Conservation (phyloP, 2,888 invertebrate species). For the Scaeva pyrastri region DNA sequence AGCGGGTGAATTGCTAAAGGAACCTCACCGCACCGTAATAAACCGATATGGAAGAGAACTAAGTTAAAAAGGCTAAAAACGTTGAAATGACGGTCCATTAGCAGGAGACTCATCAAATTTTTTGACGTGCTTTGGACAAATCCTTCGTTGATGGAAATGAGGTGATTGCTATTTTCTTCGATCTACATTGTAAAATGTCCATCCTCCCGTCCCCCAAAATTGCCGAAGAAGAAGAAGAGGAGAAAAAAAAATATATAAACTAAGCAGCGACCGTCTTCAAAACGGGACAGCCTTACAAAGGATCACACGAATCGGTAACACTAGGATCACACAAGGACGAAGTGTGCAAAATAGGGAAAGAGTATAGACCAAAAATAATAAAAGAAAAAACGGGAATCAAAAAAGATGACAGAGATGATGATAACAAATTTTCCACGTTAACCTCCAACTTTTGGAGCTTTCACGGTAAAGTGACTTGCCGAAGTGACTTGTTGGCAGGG, state of each 20-base stretch:
- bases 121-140: conserved; percentile 74
- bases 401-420: conserved; percentile 71
- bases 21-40: conserved; percentile 7
- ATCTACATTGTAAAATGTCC: conserved; percentile 46
- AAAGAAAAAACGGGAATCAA: conserved; percentile 8
- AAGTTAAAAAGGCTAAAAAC: conserved; percentile 46
- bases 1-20: not conserved
- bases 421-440: conserved; percentile 71
- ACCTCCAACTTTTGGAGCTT: conserved; percentile 72
- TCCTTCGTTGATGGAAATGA: conserved; percentile 71
- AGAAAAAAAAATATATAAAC: conserved; percentile 12
- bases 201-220: not conserved
- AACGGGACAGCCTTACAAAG: not conserved
- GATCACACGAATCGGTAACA: not conserved
- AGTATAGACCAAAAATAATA: not conserved
- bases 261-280: conserved; percentile 16
- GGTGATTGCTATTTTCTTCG: conserved; percentile 66
- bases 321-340: conserved; percentile 11
- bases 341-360: not conserved
- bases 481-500: conserved; percentile 63
- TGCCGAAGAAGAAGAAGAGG: not conserved
- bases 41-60: not conserved
- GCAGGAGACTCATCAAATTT: conserved; percentile 74
- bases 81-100: conserved; percentile 69
- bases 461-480: conserved; percentile 73